Evolutionary conservation across 2,797 vertebrate genomes (phyloP), one percentile per base, ranked within the genome.

Genomic region (Myotis planiceps): DNA sequence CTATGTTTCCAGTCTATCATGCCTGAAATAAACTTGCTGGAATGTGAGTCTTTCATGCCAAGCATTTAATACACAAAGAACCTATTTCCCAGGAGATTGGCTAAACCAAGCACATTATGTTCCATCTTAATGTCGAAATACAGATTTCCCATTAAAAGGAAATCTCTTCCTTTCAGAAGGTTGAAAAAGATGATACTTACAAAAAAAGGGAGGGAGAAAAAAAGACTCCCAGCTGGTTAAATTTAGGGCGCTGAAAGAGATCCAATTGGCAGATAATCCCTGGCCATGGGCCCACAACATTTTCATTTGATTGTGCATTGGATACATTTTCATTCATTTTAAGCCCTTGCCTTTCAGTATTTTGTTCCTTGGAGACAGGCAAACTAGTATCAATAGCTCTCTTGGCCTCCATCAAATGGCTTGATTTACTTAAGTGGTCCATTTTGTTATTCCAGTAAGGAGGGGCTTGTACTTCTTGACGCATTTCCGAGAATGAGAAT

Each of bases 301-400:
- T 97, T 97, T 95, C 97, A 96, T 97, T 95, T 98, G 97, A 97
- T 97, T 97, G 95, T 97, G 71, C 80, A 88, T 51, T 97, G 96
- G 97, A 97, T 97, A 97, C 95, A 95, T 97, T 98, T 97, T 97
- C 97, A 97, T 97, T 97, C 97, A 97, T 96, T 98, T 97, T 96
- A 97, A 97, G 95, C 96, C 92, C 16, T 78, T 69, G 90, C 95
- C 93, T 97, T 96, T 97, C 96, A 96, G 93, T 94, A 94, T 97
- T 97, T 94, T 92, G 83, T 96, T 97, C 97, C 96, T 97, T 94
- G 68, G 97, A 97, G 95, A 97, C 92, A 95, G 79, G 66, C 90
- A 85, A 96, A 96, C 96, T 92, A 75, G 92, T 94, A 96, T 96
- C 92, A 89, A 96, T 95, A 91, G 92, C 95, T 95, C 85, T 96